Evolutionary conservation across 2,888 invertebrate genomes (phyloP), one percentile per base, ranked within the genome.

Genomic region (Drosophila mettleri): DNA sequence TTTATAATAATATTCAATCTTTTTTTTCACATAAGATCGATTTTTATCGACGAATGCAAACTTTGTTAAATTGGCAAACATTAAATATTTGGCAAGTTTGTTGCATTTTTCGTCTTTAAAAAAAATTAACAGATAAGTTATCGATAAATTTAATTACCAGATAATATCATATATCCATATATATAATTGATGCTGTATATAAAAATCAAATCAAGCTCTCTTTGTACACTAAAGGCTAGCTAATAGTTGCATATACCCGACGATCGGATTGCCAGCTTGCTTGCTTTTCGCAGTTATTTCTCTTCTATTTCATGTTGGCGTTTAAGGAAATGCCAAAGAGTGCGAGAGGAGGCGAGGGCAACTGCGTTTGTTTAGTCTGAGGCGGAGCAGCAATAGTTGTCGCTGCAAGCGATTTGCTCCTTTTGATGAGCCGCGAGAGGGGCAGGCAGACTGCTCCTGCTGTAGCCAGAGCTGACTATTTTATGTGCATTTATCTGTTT

Each of bases 371-470:
- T 53, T 48, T 41, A 65, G 58, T 57, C 16, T 43, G 61, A 51
- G 64, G 51, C 48, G 52, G 10, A 45, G 58, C 38, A 60, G 75
- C 67, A 69, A 75, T 74, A 85, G 78, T 78, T 82, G 85, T 79
- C 87, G 85, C 87, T 87, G 76, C 53, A 38, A 80, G 87, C 85
- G 70, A 68, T 81, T 86, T 86, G 75, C 77, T 80, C 65, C 67
- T 67, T 59, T 58, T 53, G 58, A 41, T 48, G 53, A 16, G 43
- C 7, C 33, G 62, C 53, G 62, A 34, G 33, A 31, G 5, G 12
- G 48, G 29, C 8, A 2, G 14, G 3, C 9, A 10, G 38, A 10
- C 5, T 20, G 41, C 39, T 52, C 53, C 45, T 43, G 53, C 39
- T 29, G 63, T 18, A 71, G 66, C 72, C 22, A 51, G 62, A 77